Evolutionary conservation across 2,888 invertebrate species (phyloP), one percentile per base, ranked within the genome.

Genomic region (Eristalis tenax): DNA sequence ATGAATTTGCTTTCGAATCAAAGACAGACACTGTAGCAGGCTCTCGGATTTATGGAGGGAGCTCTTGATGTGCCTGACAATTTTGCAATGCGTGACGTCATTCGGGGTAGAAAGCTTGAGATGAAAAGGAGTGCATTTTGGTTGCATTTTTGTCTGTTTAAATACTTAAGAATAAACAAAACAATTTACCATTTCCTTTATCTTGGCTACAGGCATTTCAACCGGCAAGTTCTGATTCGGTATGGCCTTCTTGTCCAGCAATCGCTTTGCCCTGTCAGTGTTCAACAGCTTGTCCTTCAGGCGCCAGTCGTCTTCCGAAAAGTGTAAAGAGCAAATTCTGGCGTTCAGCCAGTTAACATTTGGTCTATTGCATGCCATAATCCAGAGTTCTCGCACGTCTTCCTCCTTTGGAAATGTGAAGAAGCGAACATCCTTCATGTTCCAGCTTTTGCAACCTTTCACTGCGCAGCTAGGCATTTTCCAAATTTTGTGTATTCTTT

Each of bases 281-380:
- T 59, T 59, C 59, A 59, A 26, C 26, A 59, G 26, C 59, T 26
- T 59, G 59, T 59, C 59, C 59, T 59, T 59, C 26, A 59, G 59
- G 26, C 59, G 15, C 59, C 59, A 59, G 59, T 59, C 59, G 23
- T 59, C 26, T 13, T 59, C 59, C 13, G 59, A 23, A 3, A 59
- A 59, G 15, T 59, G 59, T 6, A 59, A 13, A 0, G 59, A 59
- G 23, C 59, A 59, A 13, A 59, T 59, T 15, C 59, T 59, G 59
- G 23, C 59, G 8, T 26, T 26, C 13, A 13, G 11, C 59, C 59
- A 59, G 13, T 59, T 59, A 4, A 59, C 23, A 2, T 2, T 3
- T 11, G 23, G 10, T 0, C 15, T 23, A 13, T 59, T 59, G 59
- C 59, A 59, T 1, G 59, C 59, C 59, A 6, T 4, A 1, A 59